Evolutionary conservation across 2,888 invertebrate species (phyloP).

Genomic region (Hirtodrosophila alboralis): DNA sequence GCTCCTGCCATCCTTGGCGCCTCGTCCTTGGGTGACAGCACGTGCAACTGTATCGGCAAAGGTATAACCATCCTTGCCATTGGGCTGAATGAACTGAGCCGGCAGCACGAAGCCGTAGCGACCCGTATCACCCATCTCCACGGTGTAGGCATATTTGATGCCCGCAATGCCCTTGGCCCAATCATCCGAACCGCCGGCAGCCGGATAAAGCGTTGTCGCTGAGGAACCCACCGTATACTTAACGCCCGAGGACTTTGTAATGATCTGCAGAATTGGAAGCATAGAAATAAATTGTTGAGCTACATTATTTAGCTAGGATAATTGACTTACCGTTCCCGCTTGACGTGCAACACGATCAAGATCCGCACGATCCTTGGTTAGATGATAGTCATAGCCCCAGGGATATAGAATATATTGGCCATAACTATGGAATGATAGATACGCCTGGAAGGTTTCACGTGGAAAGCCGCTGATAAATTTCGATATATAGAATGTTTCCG

Average conservation of each 20-base stretch:
- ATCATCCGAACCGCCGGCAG: slow-evolving; percentile 93
- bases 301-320: too few relatives aligned
- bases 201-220: slow-evolving; percentile 91
- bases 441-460: slow-evolving; percentile 87
- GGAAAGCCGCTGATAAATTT: slow-evolving; percentile 85
- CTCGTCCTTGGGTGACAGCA: slow-evolving; percentile 82
- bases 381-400: slow-evolving; percentile 92
- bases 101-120: slow-evolving; percentile 94
- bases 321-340: slow-evolving; percentile 89
- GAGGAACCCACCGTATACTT: slow-evolving; percentile 91
- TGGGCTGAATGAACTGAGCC: slow-evolving; percentile 89
- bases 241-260: slow-evolving; percentile 84
- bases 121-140: slow-evolving; percentile 94
- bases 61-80: slow-evolving; percentile 90
- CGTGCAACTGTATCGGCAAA: slow-evolving; percentile 88
- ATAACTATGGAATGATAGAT: slow-evolving; percentile 92
- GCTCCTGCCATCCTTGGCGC: slow-evolving; percentile 59
- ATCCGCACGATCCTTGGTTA: slow-evolving; percentile 89
- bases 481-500: slow-evolving; percentile 90
- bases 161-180: slow-evolving; percentile 94
- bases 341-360: slow-evolving; percentile 88
- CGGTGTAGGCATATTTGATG: slow-evolving; percentile 94
- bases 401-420: slow-evolving; percentile 94
- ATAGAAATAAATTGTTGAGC: too few relatives aligned
- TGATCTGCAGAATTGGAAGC: too few relatives aligned